phyloP scores from a whole-genome alignment of 2,888 invertebrate genomes.

The Conomelus anceps region DNA sequence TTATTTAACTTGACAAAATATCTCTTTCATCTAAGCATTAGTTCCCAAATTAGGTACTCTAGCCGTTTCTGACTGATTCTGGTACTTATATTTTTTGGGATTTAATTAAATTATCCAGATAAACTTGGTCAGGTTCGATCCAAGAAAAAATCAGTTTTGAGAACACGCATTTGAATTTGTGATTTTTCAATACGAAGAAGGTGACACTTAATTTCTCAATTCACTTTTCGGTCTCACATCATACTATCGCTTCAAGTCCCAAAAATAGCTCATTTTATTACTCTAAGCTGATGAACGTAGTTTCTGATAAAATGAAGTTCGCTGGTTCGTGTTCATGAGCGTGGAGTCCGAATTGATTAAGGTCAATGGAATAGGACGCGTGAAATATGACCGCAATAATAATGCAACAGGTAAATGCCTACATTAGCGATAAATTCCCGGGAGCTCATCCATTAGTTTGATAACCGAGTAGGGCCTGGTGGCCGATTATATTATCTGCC shows the following conservation, averaged over 20 bases:
- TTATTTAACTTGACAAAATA: no score
- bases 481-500: neutral
- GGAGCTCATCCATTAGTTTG: neutral
- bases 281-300: neutral
- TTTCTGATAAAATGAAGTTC: neutral
- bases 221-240: no score
- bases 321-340: neutral
- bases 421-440: neutral
- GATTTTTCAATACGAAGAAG: no score
- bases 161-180: no score
- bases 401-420: neutral
- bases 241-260: neutral
- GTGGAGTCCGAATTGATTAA: neutral
- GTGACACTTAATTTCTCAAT: no score
- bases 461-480: neutral
- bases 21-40: no score
- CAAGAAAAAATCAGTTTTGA: no score
- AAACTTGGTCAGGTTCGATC: no score
- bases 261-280: neutral
- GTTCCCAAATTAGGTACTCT: no score
- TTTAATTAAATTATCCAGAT: no score
- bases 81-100: no score
- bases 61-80: no score
- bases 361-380: neutral
- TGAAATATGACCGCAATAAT: neutral